A percentile compares a stretch with the other conserved stretches of the same genome.
Evolutionary conservation across 2,888 invertebrate species (phyloP).

Genomic region (Pimpla rufipes): DNA sequence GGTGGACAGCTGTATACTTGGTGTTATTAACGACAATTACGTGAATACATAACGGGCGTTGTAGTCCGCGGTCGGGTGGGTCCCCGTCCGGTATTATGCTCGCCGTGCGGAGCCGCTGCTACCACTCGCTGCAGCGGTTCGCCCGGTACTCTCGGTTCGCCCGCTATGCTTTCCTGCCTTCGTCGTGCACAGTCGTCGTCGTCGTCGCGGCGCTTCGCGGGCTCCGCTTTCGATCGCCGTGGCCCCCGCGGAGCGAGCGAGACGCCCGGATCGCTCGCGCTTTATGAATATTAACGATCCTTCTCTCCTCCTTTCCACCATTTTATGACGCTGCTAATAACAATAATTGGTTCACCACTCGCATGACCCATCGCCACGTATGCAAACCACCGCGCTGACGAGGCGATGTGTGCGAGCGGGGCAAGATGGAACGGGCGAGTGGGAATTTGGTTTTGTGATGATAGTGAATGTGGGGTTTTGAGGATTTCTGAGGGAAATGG

Average conservation of each 20-base stretch:
- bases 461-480: too few relatives aligned
- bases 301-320: slow-evolving; percentile 54
- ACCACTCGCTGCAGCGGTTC: too few relatives aligned
- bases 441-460: too few relatives aligned
- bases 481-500: too few relatives aligned
- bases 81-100: slow-evolving; percentile 42
- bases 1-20: slow-evolving; percentile 65
- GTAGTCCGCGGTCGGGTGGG: slow-evolving; percentile 42
- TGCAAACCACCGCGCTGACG: slow-evolving; percentile 16
- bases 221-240: slow-evolving; percentile 45
- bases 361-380: slow-evolving; percentile 61
- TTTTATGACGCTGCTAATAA: slow-evolving; percentile 72
- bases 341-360: slow-evolving; percentile 75
- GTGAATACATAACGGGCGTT: slow-evolving; percentile 65
- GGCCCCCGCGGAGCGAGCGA: slow-evolving; percentile 10
- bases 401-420: too few relatives aligned
- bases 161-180: slow-evolving; percentile 24
- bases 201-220: slow-evolving; percentile 35
- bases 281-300: slow-evolving; percentile 77
- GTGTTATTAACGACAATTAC: slow-evolving; percentile 69
- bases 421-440: too few relatives aligned
- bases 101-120: slow-evolving; percentile 1
- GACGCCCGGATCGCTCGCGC: slow-evolving; percentile 46
- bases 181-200: slow-evolving; percentile 26
- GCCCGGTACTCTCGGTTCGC: slow-evolving; percentile 3